Base-by-base conservation (phyloP, 2,888 invertebrate species). In the Lomographa bimaculata region DNA sequence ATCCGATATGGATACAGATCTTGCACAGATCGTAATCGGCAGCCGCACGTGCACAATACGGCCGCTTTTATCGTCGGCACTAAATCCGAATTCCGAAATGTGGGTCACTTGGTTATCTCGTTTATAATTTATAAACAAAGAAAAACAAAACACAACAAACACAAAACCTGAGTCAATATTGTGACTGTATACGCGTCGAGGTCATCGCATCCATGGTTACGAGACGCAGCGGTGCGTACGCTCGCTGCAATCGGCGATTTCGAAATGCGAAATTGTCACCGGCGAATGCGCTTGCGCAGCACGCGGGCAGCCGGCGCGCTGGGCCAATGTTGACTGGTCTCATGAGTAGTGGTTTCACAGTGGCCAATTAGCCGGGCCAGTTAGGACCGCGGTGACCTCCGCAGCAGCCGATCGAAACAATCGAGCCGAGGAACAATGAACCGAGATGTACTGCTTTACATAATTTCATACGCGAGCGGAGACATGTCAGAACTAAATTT, bases 291-390 rank as follows among this genome's bases (percentile, higher is more conserved):
- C 40, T 33, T 19, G 41, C 35, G 41, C 41, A 71, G 64, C 68
- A 80, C 75, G 77, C 86, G 86, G 81, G 84, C 68, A 64, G 71
- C 72, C 85, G 75, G 74, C 68, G 71, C 81, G 72, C 80, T 67
- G 69, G 66, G 79, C 75, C 81, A 84, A 83, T 86, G 81, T 70
- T 74, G 66, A 64, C 60, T 52, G 48, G 55, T 14, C 14, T 14
- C 3, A 3, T 14, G 14, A 2, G 2, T 14, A 14, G n/a, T 4
- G 4, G 4, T 14, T 14, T 14, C 14, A 4, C 14, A 14, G 14
- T 14, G 14, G 53, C 50, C 64, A 64, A 64, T 66, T 66, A 64
- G 59, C 50, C 56, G 54, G 32, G 20, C 7, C 39, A 41, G 19
- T 24, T 20, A 3, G 11, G 8, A 23, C 26, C 42, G 33, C 32